phyloP scores from a whole-genome alignment of 53 echinoderm and acorn worm genomes.

The Paracentrotus lividus region DNA sequence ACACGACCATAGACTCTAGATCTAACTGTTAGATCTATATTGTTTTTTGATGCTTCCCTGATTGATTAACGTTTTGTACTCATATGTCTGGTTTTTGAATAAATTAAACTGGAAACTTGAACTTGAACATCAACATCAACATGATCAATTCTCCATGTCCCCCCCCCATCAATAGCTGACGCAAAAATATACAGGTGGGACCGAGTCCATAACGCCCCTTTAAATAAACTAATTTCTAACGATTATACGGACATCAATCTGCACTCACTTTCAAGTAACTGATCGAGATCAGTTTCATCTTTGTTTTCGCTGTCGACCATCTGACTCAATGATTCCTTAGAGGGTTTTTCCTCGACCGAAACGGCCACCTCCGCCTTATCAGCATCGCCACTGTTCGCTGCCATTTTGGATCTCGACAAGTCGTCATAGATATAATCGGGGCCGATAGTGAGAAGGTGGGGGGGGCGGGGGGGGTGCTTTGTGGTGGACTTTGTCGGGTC shows the following conservation, averaged over 20 bases:
- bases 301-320: neutral
- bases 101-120: no score
- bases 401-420: neutral
- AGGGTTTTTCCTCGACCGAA: conserved; percentile 12
- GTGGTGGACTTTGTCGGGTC: no score
- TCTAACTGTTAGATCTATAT: no score
- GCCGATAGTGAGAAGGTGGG: no score
- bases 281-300: conserved; percentile 30
- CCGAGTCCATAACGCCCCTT: neutral
- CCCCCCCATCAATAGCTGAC: neutral
- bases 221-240: neutral
- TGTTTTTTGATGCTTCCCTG: no score
- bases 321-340: conserved; percentile 42
- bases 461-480: no score
- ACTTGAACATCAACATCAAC: no score
- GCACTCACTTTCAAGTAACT: conserved; percentile 36
- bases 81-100: no score
- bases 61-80: no score
- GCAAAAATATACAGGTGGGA: conserved; percentile 20
- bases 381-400: neutral
- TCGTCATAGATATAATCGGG: no score
- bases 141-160: no score
- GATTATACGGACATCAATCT: neutral
- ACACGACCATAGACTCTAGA: no score
- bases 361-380: neutral